Base-by-base conservation (phyloP, 2,113 vertebrate genomes). In the Phoenicopterus ruber region DNA sequence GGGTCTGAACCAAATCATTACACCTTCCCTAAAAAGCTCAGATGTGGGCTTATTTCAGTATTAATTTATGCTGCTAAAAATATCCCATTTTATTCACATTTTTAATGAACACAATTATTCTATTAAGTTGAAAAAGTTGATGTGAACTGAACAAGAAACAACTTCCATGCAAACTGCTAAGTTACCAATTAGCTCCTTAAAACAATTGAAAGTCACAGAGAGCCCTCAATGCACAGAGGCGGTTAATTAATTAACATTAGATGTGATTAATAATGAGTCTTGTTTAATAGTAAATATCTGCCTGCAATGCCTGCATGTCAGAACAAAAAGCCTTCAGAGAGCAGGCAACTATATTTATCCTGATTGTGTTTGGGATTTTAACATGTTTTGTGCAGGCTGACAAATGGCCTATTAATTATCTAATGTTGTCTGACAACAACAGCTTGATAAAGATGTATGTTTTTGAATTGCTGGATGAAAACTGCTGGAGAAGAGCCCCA, bases 401-500 rank as follows among this genome's bases (percentile, higher is more conserved):
- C 99, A 99, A 99, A 99, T 99, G 99, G 99, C 99, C 99, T 99
- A 99, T 99, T 99, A 99, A 99, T 99, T 99, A 99, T 99, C 99
- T 99, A 99, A 99, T 99, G 99, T 99, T 99, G 99, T 99, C 99
- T 99, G 99, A 99, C 99, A 99, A 99, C 98, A 99, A 99, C 98
- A 98, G 97, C 99, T 99, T 99, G 99, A 99, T 99, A 99, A 99
- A 99, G 99, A 99, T 99, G 99, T 99, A 99, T 99, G 99, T 98
- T 99, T 99, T 98, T 98, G 98, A 98, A 98, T 98, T 96, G 76
- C 97, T 97, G 98, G 98, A 98, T 98, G 97, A 97, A 98, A 98
- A 98, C 98, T 95, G 97, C 97, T 92, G 93, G 97, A 97, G 98
- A 98, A 98, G 98, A 98, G 97, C 98, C 98, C 98, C 98, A 98